Evolutionary conservation across 2,797 vertebrate species (phyloP), one percentile per base, ranked within the genome.

Genomic region (Ceryle rudis): DNA sequence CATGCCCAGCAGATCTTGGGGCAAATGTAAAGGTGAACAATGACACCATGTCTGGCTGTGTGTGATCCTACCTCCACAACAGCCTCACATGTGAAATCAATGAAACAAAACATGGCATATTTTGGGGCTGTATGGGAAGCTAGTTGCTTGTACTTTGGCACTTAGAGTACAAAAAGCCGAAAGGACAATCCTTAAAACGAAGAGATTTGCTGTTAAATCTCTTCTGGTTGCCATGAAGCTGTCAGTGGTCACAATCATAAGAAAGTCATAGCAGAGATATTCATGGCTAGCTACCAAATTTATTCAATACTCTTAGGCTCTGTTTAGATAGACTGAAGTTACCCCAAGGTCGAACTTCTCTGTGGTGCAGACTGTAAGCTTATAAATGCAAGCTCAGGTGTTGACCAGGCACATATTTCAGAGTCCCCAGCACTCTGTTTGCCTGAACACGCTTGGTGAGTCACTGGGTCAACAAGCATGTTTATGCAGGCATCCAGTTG

Each of bases 371-470:
- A 71, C 44, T 58, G 10, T 42, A 81, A 75, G 61, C 65, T 94
- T 91, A 93, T 54, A 75, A 94, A 94, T 90, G 80, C 90, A 94
- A 90, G 72, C 79, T 81, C 65, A 79, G 52, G 39, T 91, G 72
- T 95, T 86, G 86, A 86, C n/a, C 49, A 79, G 88, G 42, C 29
- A 54, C 26, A 10, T 61, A 67, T 72, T 93, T 77, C 49, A 65
- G 82, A 93, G 46, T 84, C 14, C 29, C 42, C 65, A 91, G 69
- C 12, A 39, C 35, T 78, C 49, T 75, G 46, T 83, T 94, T 97
- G 83, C 55, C 83, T 81, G 51, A 75, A 51, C 62, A 81, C 0
- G 0, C 35, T 84, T 81, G 83, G 47, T 84, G 73, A 89, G 54
- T 77, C 49, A 31, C 77, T 84, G 66, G 73, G 70, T 90, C 90